Base-by-base conservation (phyloP, 92 coral and sea anemone genomes). In the Phenganax stokvisi region DNA sequence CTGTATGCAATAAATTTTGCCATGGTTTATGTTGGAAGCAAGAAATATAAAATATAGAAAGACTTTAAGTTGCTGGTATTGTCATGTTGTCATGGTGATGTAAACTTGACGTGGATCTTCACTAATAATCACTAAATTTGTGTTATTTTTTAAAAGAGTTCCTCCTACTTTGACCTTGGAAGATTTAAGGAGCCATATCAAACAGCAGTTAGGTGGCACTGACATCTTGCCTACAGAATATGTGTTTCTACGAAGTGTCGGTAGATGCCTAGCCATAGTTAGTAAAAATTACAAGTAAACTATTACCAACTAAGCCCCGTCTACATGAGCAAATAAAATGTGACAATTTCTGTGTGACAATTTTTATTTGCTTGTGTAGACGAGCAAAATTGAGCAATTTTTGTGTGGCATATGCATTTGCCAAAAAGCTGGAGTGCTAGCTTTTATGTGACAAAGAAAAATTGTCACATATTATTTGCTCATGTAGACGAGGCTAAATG, bases 201-300 rank as follows among this genome's bases (percentile, higher is more conserved):
- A 92, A 85, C 97, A 96, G 12, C 99, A 96, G 61, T 81, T 96
- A 28, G 57, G 74, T 79, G 97, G 98, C 12, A 87, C 86, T 55
- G 99, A 90, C 6, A 80, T 92, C 66, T 82, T 96, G 17, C 99
- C 99, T 53, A 96, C 92, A 80, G 97, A 92, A 56, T 96, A 86
- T 80, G 91, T 96, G 27, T 96, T 92, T 72, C 86, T 96, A 28
- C 87, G 99, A 62, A 86, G 96, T 76, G 99, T 96, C 77, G 99
- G 99, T 81, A 89, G 99, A 85, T 96, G 99, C 56, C 88, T 96
- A 93, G 99, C 99, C 20, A 92, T 96, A 82, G 99, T 96, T 37
- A 37, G 47, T 37, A 37, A 37, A 37, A 37, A 37, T 37, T 2
- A 37, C 47, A 37, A 37, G 47, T 37, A 2, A 37, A 37, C 47